phyloP scores from a whole-genome alignment of 92 coral and sea anemone species.

The Porites divaricata region DNA sequence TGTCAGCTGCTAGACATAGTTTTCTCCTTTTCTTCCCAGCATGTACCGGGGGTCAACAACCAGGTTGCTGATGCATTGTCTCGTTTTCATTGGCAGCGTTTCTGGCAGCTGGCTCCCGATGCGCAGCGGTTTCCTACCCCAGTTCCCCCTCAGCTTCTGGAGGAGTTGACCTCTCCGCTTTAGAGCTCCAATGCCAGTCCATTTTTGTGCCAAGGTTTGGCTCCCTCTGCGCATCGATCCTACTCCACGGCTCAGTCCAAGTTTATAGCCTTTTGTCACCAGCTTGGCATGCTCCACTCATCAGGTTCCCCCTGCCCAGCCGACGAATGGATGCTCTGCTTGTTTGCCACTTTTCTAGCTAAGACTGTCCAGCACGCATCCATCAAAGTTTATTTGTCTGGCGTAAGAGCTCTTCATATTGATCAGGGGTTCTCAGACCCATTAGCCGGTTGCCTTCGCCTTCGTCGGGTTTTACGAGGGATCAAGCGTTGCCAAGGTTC shows the following conservation, averaged over 20 bases:
- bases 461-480: slow-evolving; percentile 39
- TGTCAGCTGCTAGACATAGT: background rate
- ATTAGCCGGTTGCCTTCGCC: slow-evolving; percentile 8
- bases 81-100: slow-evolving; percentile 39
- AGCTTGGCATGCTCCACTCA: background rate
- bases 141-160: background rate
- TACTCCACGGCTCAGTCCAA: slow-evolving; percentile 23
- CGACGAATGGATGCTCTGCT: slow-evolving; percentile 36
- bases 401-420: slow-evolving; percentile 46
- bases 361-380: background rate
- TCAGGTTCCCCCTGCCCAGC: slow-evolving; percentile 7
- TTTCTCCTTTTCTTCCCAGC: background rate
- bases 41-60: too few species aligned
- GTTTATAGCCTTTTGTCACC: slow-evolving; percentile 9
- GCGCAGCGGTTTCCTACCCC: background rate
- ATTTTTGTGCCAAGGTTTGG: slow-evolving; percentile 23
- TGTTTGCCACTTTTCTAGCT: slow-evolving; percentile 15
- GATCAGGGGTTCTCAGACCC: slow-evolving; percentile 36
- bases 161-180: background rate
- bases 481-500: background rate
- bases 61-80: background rate
- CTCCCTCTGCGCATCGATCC: slow-evolving; percentile 6
- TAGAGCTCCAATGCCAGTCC: background rate
- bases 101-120: background rate
- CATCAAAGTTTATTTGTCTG: slow-evolving; percentile 29